Conservation (phyloP, 2,113 vertebrate species). For the Cranoglanis bouderius region DNA sequence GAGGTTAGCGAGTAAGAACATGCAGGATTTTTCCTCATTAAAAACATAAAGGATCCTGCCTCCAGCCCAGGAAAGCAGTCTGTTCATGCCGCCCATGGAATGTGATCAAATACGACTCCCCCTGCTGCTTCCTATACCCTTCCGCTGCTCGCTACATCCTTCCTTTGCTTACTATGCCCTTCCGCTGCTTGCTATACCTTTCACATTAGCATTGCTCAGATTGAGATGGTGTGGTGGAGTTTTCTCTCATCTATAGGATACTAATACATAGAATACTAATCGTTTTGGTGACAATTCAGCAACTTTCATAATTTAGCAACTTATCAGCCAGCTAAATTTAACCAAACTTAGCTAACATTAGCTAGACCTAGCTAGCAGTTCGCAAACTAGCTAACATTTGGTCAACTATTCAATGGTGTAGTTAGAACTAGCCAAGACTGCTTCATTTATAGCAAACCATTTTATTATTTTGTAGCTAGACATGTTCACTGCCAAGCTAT, state of each 20-base stretch:
- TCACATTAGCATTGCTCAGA: neutral
- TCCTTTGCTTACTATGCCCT: neutral
- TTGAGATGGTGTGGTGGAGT: neutral
- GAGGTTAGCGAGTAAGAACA: conserved; percentile 47
- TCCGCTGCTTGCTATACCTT: neutral
- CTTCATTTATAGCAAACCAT: neutral
- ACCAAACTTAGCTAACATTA: neutral
- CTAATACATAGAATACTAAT: neutral
- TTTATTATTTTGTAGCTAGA: neutral
- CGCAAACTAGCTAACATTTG: neutral
- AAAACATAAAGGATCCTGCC: conserved; percentile 40
- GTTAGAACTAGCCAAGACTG: neutral
- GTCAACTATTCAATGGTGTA: neutral
- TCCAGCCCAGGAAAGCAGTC: conserved; percentile 34
- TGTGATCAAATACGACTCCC: conserved; percentile 4
- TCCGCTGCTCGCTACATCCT: neutral
- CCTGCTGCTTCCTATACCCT: neutral
- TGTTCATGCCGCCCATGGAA: conserved; percentile 38
- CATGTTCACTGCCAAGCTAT: neutral
- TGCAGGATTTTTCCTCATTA: conserved; percentile 35
- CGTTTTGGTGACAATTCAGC: neutral
- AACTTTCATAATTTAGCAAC: neutral
- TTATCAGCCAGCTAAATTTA: neutral
- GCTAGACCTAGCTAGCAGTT: neutral
- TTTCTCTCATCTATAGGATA: neutral